phyloP scores from a whole-genome alignment of 2,888 invertebrate species.

The Anarsia innoxiella region DNA sequence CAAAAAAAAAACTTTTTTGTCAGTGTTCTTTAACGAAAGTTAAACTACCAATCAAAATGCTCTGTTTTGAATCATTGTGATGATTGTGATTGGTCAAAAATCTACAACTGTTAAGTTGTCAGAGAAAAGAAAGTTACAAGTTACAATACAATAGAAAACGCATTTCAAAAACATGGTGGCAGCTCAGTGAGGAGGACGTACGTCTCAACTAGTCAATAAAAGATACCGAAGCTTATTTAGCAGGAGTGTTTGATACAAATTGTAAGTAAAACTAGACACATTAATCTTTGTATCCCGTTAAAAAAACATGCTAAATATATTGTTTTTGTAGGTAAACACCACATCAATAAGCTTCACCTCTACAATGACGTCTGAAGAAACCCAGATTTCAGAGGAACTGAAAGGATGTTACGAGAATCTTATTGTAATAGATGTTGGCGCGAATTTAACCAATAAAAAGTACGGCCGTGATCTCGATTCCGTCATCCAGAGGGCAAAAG shows the following conservation, averaged over 20 bases:
- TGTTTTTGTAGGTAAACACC: slow-evolving; percentile 66
- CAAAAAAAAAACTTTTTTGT: no score
- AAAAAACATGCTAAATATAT: no score
- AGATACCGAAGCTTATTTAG: slow-evolving; percentile 60
- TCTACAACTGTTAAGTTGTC: not conserved
- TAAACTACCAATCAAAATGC: no score
- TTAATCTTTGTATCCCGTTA: no score
- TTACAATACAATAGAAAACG: slow-evolving; percentile 12
- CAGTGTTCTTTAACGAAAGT: no score
- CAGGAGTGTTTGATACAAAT: slow-evolving; percentile 73
- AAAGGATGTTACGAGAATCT: slow-evolving; percentile 92
- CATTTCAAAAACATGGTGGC: slow-evolving; percentile 66
- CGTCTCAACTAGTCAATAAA: slow-evolving; percentile 60
- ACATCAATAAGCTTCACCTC: slow-evolving; percentile 62
- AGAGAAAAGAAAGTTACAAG: no score
- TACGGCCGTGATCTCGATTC: slow-evolving; percentile 93
- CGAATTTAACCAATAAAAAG: slow-evolving; percentile 95
- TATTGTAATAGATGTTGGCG: slow-evolving; percentile 93
- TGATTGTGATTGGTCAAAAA: no score
- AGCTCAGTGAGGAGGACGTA: slow-evolving; percentile 63
- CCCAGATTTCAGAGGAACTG: slow-evolving; percentile 72
- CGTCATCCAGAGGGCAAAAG: slow-evolving; percentile 92
- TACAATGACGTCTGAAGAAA: slow-evolving; percentile 72
- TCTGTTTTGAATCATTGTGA: no score
- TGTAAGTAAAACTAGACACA: slow-evolving; percentile 52